phyloP scores from a whole-genome alignment of 2,113 vertebrate genomes.

The Oceanites oceanicus region DNA sequence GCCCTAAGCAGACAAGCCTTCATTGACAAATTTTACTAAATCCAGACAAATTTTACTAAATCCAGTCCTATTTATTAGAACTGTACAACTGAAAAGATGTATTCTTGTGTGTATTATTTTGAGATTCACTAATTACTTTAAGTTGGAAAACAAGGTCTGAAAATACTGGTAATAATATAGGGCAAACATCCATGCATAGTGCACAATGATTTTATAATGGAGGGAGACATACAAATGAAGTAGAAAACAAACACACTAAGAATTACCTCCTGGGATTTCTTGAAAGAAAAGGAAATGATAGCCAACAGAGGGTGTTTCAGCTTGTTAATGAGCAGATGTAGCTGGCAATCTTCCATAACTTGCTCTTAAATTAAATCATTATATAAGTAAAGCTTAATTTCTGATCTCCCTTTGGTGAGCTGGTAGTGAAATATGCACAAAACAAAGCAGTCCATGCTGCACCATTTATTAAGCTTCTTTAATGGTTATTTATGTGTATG shows the following conservation, averaged over 20 bases:
- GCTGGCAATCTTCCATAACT: conserved; percentile 28
- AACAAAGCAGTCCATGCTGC: conserved; percentile 38
- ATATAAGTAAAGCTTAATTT: conserved; percentile 65
- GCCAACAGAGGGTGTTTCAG: conserved; percentile 48
- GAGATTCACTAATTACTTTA: background rate
- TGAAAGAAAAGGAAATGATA: conserved; percentile 39
- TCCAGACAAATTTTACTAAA: conserved; percentile 8
- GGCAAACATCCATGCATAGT: background rate
- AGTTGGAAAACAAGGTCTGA: background rate
- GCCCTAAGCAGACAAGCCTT: background rate
- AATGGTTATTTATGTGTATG: conserved; percentile 43
- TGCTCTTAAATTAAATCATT: conserved; percentile 50
- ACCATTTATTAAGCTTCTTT: conserved; percentile 60
- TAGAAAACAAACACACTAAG: conserved; percentile 46
- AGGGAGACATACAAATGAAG: background rate
- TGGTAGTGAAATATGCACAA: conserved; percentile 27
- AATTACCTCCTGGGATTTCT: conserved; percentile 50
- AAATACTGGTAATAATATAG: background rate
- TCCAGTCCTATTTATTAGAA: background rate
- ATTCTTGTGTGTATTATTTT: background rate
- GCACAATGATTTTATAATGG: background rate
- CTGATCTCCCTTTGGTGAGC: conserved; percentile 26
- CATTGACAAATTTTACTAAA: conserved; percentile 17
- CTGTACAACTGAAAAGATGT: background rate
- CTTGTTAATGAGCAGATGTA: conserved; percentile 70